Evolutionary conservation across 1,140 invertebrate species (phyloP).

Genomic region (Forficula auricularia): DNA sequence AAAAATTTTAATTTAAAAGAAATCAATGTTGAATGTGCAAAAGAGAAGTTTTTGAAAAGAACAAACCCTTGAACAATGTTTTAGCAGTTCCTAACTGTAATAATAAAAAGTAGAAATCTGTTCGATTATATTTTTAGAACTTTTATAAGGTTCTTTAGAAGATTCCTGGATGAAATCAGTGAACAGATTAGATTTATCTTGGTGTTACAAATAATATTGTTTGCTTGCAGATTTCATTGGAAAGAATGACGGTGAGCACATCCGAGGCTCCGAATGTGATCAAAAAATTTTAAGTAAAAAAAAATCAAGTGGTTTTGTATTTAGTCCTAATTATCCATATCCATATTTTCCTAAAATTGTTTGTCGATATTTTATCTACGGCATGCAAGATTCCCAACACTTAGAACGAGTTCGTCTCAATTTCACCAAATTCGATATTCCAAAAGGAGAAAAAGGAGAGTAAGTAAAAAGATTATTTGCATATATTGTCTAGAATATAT

Average conservation of each 20-base stretch:
- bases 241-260: slow-evolving; percentile 77
- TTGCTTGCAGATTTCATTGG: slow-evolving; percentile 89
- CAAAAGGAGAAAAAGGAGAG: slow-evolving; percentile 53
- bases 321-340: slow-evolving; percentile 88
- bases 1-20: no score
- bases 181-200: no score
- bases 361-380: slow-evolving; percentile 94
- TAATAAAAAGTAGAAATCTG: no score
- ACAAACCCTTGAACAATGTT: no score
- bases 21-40: no score
- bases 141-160: no score
- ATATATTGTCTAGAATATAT: slow-evolving; percentile 3
- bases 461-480: slow-evolving; percentile 26
- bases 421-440: slow-evolving; percentile 79
- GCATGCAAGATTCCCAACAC: slow-evolving; percentile 86
- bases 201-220: no score
- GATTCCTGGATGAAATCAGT: no score
- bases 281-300: slow-evolving; percentile 88
- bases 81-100: no score
- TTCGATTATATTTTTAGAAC: no score
- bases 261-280: slow-evolving; percentile 90
- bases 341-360: slow-evolving; percentile 86
- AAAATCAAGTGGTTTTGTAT: slow-evolving; percentile 75
- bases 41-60: no score
- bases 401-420: slow-evolving; percentile 78